Conservation (phyloP, 2,888 invertebrate species). For the Rhamnusium bicolor region DNA sequence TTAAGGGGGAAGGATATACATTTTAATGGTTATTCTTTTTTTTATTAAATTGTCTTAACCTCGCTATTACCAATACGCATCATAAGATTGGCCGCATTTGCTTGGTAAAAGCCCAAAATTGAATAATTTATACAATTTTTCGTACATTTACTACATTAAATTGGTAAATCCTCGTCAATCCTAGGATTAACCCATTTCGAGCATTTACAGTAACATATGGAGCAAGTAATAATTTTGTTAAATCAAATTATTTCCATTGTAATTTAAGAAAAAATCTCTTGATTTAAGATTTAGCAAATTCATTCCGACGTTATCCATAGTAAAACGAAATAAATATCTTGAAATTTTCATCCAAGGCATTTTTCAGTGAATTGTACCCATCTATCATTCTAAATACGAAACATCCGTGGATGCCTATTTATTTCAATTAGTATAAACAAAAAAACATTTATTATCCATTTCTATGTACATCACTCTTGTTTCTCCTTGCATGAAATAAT, state of each 20-base stretch:
- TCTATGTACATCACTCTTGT: neutral
- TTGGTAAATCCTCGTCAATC: no score
- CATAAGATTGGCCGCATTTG: no score
- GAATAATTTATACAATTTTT: no score
- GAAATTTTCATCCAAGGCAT: neutral
- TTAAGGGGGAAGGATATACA: no score
- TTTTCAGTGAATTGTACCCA: neutral
- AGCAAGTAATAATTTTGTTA: no score
- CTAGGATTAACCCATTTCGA: no score
- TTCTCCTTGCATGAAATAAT: slow-evolving; percentile 5
- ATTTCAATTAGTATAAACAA: slow-evolving; percentile 14
- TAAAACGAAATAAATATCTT: slow-evolving; percentile 8
- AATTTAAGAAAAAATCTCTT: neutral
- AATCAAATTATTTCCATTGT: neutral
- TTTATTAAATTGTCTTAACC: no score
- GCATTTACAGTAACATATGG: no score
- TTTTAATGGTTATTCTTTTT: no score
- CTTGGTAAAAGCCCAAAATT: no score
- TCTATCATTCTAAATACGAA: slow-evolving; percentile 12
- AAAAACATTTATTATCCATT: slow-evolving; percentile 19
- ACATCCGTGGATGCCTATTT: slow-evolving; percentile 6
- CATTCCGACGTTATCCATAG: neutral
- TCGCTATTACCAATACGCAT: no score
- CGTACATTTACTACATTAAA: no score
- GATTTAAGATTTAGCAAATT: neutral